These are phyloP conservation scores for Brachyptera putata DNA, from an alignment of 2,888 invertebrate species.

Conservation along the genomic window DNA sequence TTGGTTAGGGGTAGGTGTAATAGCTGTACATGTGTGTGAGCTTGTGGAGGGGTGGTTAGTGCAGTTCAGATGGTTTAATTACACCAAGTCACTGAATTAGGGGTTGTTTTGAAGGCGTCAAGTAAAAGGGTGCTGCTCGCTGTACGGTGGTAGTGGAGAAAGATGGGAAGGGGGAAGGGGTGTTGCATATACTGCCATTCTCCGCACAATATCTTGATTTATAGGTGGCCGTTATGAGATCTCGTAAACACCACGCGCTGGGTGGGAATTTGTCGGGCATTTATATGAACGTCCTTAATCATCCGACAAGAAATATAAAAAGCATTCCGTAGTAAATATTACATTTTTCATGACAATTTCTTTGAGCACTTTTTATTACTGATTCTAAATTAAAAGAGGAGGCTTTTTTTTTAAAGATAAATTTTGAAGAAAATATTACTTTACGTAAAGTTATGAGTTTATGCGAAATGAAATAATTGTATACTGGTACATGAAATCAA, in stretches of 20 bases:
- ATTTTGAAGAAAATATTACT: too few species aligned
- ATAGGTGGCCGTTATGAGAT: conserved; percentile 30
- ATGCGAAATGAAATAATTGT: too few species aligned
- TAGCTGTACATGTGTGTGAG: neutral
- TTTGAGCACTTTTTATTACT: too few species aligned
- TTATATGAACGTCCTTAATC: conserved; percentile 20
- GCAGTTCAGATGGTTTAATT: neutral
- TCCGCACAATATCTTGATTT: too few species aligned
- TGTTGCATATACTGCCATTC: too few species aligned
- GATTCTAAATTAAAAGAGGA: too few species aligned
- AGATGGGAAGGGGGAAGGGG: conserved; percentile 14
- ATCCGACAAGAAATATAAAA: conserved; percentile 17
- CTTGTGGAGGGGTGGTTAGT: neutral
- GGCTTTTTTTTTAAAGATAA: too few species aligned
- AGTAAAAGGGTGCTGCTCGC: too few species aligned
- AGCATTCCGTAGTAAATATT: conserved; percentile 13
- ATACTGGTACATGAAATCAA: too few species aligned
- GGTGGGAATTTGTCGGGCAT: conserved; percentile 14
- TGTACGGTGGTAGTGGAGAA: too few species aligned
- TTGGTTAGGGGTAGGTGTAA: neutral
- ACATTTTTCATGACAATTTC: conserved; percentile 4
- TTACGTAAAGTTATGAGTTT: too few species aligned
- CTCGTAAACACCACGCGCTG: conserved; percentile 27
- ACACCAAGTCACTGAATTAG: conserved; percentile 6
- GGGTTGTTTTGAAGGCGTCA: neutral